phyloP scores from a whole-genome alignment of 2,888 invertebrate genomes.

The Ennomos erosarius region DNA sequence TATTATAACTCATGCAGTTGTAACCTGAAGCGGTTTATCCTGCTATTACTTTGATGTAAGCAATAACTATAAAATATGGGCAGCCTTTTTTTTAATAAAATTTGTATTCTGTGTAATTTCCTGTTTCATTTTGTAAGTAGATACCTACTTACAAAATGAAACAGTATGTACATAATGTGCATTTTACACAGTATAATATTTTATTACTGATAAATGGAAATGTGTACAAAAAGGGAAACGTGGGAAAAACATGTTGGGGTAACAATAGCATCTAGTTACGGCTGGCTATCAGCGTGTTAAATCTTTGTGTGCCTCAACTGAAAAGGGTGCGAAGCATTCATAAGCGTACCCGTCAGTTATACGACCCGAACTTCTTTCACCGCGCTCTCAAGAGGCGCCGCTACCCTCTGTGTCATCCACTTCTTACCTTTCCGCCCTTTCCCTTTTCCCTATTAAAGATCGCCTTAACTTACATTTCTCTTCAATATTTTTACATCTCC shows the following conservation, averaged over 20 bases:
- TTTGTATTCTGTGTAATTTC: no score
- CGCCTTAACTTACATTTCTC: slow-evolving; percentile 55
- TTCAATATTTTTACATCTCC: slow-evolving; percentile 47
- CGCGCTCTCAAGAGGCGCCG: slow-evolving; percentile 67
- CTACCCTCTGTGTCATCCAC: slow-evolving; percentile 68
- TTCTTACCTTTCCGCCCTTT: slow-evolving; percentile 60
- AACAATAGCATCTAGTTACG: slow-evolving; percentile 56
- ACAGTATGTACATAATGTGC: no score
- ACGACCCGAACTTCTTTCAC: slow-evolving; percentile 74
- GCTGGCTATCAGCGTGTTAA: slow-evolving; percentile 55
- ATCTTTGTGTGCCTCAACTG: slow-evolving; percentile 55
- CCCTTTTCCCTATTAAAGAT: slow-evolving; percentile 51
- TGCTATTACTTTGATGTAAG: no score
- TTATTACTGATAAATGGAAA: slow-evolving; percentile 5
- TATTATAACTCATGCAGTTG: no score
- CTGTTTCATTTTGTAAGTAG: not conserved
- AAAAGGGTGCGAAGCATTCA: slow-evolving; percentile 70
- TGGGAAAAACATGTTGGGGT: slow-evolving; percentile 36
- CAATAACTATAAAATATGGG: no score
- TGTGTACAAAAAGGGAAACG: slow-evolving; percentile 39
- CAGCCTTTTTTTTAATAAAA: no score
- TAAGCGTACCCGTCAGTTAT: slow-evolving; percentile 72
- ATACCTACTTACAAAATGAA: no score
- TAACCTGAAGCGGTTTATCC: no score
- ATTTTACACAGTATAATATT: slow-evolving; percentile 11